Percentiles rank a stretch among this genome's conserved stretches.
These are phyloP conservation scores for Coilia nasus DNA, from an alignment of 2,797 vertebrate genomes.

Conservation along the genomic window DNA sequence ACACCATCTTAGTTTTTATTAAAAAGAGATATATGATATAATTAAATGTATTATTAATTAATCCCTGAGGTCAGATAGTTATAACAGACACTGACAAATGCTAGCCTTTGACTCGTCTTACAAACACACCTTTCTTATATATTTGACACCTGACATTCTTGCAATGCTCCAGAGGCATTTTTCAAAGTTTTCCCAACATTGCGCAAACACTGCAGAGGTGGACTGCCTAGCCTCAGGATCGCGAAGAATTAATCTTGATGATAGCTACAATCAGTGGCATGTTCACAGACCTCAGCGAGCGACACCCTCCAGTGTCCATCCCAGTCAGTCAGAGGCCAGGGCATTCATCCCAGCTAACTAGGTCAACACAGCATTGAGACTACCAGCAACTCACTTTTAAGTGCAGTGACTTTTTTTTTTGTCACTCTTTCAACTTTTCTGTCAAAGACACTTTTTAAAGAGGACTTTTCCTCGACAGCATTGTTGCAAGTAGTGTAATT, in stretches of 20 bases:
- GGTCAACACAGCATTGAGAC: background rate
- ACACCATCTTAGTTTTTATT: background rate
- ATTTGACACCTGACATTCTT: constrained; percentile 34
- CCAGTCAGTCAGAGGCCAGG: background rate
- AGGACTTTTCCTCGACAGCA: background rate
- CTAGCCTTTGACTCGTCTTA: constrained; percentile 19
- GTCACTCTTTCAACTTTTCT: no score
- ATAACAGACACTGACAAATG: background rate
- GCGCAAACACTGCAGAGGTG: constrained; percentile 39
- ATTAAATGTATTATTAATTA: background rate
- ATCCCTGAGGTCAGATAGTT: background rate
- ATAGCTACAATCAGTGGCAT: constrained; percentile 21
- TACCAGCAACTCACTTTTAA: background rate
- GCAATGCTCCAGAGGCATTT: constrained; percentile 23
- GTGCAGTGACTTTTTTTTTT: background rate
- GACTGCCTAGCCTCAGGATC: background rate
- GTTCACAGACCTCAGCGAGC: background rate
- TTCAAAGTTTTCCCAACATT: constrained; percentile 31
- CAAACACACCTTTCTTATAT: constrained; percentile 33
- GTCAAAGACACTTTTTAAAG: background rate
- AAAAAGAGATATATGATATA: background rate
- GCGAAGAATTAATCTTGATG: constrained; percentile 25
- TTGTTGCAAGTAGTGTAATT: background rate
- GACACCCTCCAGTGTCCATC: no score
- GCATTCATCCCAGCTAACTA: background rate